phyloP scores from a whole-genome alignment of 2,113 vertebrate species.

The Stegostoma tigrinum region DNA sequence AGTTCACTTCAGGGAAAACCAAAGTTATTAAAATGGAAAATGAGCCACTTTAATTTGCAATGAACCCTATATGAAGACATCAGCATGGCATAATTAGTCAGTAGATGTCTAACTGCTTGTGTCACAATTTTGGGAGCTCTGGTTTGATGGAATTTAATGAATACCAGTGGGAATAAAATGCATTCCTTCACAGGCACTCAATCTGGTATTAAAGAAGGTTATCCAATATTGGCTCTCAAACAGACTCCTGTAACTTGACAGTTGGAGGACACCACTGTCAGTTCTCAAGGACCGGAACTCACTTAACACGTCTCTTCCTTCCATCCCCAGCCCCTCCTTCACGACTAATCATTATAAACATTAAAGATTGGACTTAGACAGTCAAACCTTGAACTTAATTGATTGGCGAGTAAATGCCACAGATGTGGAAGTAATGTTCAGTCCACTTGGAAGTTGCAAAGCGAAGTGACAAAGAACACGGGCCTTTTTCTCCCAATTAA shows the following conservation, averaged over 20 bases:
- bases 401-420: neutral
- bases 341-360: neutral
- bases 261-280: neutral
- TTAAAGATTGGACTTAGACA: neutral
- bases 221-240: neutral
- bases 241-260: neutral
- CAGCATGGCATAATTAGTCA: neutral
- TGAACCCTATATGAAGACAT: neutral
- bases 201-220: neutral
- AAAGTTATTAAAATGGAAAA: neutral
- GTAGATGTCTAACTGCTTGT: neutral
- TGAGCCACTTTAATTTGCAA: neutral
- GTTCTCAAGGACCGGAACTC: neutral
- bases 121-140: neutral
- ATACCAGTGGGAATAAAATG: neutral
- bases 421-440: neutral
- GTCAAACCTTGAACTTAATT: neutral
- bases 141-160: slow-evolving; percentile 16
- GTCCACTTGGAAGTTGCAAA: neutral
- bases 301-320: neutral
- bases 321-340: too few species aligned
- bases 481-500: too few species aligned
- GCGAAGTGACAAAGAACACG: neutral
- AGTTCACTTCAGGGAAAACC: neutral
- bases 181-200: neutral